Conservation (phyloP, 2,797 vertebrate species). For the Ficedula albicollis region DNA sequence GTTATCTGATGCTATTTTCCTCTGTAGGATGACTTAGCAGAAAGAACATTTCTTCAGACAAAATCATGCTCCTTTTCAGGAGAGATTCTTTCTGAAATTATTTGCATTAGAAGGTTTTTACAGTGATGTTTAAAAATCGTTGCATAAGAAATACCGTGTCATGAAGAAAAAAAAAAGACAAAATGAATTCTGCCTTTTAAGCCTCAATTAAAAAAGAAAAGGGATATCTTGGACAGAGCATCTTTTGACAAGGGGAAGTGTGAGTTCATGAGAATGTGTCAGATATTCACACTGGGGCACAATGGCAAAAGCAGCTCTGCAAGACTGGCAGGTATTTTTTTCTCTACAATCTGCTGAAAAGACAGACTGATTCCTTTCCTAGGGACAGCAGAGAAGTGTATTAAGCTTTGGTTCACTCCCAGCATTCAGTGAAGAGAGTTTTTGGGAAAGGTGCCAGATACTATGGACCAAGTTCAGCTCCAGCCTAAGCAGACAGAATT, state of each 20-base stretch:
- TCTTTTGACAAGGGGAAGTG: neutral
- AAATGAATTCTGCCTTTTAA: neutral
- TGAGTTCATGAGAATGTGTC: neutral
- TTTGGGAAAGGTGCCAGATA: slow-evolving; percentile 49
- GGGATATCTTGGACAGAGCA: neutral
- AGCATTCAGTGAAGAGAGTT: slow-evolving; percentile 35
- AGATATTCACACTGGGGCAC: neutral
- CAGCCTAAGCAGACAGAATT: slow-evolving; percentile 48
- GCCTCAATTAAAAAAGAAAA: neutral
- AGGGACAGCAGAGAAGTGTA: slow-evolving; percentile 8
- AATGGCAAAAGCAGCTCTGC: neutral
- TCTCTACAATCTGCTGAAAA: neutral
- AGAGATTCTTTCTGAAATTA: slow-evolving; percentile 11
- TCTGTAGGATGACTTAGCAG: slow-evolving; percentile 54
- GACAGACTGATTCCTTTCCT: slow-evolving; percentile 22
- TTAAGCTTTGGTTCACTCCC: slow-evolving; percentile 46
- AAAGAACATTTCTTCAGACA: slow-evolving; percentile 22
- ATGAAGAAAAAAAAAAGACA: neutral
- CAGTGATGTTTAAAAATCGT: slow-evolving; percentile 14
- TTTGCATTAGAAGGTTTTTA: neutral
- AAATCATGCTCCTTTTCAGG: neutral
- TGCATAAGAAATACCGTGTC: neutral
- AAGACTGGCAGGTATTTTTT: slow-evolving; percentile 33
- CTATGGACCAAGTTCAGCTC: slow-evolving; percentile 51
- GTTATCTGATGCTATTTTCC: neutral